These are phyloP conservation scores for Tetropium fuscum DNA, from an alignment of 2,888 invertebrate species.

Conservation along the genomic window DNA sequence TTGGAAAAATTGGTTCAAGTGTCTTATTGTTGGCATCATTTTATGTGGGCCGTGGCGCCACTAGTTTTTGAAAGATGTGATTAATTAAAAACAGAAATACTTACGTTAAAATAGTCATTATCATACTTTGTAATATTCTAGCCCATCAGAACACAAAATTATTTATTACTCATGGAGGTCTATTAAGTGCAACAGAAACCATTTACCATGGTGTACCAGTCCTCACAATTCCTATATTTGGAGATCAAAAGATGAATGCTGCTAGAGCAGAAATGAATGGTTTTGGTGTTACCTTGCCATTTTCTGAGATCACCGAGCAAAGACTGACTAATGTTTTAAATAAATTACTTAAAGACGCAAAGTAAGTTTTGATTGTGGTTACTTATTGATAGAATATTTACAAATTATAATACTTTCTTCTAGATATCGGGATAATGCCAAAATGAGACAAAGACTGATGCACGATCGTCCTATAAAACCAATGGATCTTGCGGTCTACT, in stretches of 20 bases:
- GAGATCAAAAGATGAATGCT: slow-evolving; percentile 17
- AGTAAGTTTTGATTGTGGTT: background rate
- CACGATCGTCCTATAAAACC: slow-evolving; percentile 48
- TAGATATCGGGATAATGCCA: slow-evolving; percentile 37
- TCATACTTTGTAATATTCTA: too few relatives aligned
- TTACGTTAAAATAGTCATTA: too few relatives aligned
- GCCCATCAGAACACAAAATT: slow-evolving; percentile 6
- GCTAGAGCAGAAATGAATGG: slow-evolving; percentile 1
- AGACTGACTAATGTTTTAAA: slow-evolving; percentile 7
- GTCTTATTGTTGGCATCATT: too few relatives aligned
- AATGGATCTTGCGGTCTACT: slow-evolving; percentile 47
- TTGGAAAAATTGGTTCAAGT: too few relatives aligned
- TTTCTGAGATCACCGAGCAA: slow-evolving; percentile 12
- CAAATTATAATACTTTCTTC: background rate
- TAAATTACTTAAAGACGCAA: slow-evolving; percentile 10
- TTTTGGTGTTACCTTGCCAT: background rate
- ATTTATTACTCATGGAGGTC: slow-evolving; percentile 13
- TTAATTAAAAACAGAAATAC: too few relatives aligned
- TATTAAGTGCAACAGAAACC: slow-evolving; percentile 9
- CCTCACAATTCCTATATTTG: slow-evolving; percentile 6
- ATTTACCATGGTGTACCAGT: slow-evolving; percentile 17
- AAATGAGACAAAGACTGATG: slow-evolving; percentile 38
- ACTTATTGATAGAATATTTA: too few relatives aligned
- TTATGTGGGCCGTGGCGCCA: too few relatives aligned
- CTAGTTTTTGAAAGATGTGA: too few relatives aligned